Evolutionary conservation across 2,797 vertebrate genomes (phyloP), one percentile per base, ranked within the genome.

Genomic region (Pseudochaenichthys georgianus): DNA sequence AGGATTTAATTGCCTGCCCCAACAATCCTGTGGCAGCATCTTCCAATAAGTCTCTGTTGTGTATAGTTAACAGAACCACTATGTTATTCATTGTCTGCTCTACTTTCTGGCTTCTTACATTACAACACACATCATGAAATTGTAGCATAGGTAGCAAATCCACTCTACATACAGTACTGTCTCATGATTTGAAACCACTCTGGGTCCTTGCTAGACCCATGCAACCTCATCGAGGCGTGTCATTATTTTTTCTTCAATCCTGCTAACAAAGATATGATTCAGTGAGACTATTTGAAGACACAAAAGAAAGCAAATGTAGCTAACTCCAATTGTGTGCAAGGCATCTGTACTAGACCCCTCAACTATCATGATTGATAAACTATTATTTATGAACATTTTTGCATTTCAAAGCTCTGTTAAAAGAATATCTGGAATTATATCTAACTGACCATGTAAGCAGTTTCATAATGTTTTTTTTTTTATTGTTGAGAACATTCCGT

Each of bases 1-100:
- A 7, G 73, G 19, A 12, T 68, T 87, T 9, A n/a, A 48, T 38
- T 28, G 9, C 12, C 34, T 67, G 13, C 0, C 45, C 7, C 45
- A 38, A 47, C 86, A 88, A 42, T 12, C 85, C 19, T 89, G 87
- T 52, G 86, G 66, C 73, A 64, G 71, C 47, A 70, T 77, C 43
- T 87, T 80, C 34, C 81, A 73, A 13, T 89, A 75, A 85, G 19
- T 17, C n/a, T 64, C 15, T 73, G 5, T 51, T 16, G 8, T 60
- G 13, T 17, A 7, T 67, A 41, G 58, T 41, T 50, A 54, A 5
- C 11, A 38, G 57, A 67, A 64, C 34, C 34, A 73, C 53, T 50
- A 0, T 19, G 47, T 61, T 2, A 61, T 47, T 77, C 15, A 53
- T 17, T 6, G 0, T 69, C 34, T 65, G 13, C 41, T 80, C 61